Evolutionary conservation across 2,113 vertebrate species (phyloP).

Genomic region (Megaptera novaeangliae): DNA sequence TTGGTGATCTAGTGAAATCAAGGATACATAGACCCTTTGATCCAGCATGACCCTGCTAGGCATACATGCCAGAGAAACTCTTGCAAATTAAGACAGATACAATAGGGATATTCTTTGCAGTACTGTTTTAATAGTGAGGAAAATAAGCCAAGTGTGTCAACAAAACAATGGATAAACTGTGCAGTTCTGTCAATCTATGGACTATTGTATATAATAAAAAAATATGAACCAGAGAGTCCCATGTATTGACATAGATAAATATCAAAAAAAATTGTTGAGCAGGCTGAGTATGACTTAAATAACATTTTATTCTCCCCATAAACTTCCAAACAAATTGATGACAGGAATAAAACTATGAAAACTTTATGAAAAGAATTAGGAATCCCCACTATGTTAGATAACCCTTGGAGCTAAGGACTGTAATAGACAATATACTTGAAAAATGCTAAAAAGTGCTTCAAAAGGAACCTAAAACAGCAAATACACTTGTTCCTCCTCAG

Average conservation of each 20-base stretch:
- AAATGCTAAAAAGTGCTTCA: background rate
- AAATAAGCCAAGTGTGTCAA: background rate
- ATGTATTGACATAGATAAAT: background rate
- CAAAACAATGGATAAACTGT: background rate
- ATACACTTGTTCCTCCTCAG: background rate
- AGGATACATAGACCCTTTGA: background rate
- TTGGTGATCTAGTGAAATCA: background rate
- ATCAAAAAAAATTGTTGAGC: background rate
- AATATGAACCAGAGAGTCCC: background rate
- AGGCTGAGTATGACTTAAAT: background rate
- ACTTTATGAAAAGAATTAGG: background rate
- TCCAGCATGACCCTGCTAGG: background rate
- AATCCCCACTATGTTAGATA: background rate
- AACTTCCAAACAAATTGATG: constrained; percentile 23
- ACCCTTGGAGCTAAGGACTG: background rate
- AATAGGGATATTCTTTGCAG: background rate
- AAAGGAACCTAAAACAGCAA: background rate
- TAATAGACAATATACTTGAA: background rate
- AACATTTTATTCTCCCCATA: constrained; percentile 21
- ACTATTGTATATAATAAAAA: background rate
- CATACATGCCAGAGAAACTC: background rate
- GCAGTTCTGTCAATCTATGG: background rate
- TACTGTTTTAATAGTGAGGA: background rate
- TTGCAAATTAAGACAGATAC: background rate
- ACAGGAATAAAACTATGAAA: background rate